Base-by-base conservation (phyloP, 2,797 vertebrate genomes). In the Natrix natrix region DNA sequence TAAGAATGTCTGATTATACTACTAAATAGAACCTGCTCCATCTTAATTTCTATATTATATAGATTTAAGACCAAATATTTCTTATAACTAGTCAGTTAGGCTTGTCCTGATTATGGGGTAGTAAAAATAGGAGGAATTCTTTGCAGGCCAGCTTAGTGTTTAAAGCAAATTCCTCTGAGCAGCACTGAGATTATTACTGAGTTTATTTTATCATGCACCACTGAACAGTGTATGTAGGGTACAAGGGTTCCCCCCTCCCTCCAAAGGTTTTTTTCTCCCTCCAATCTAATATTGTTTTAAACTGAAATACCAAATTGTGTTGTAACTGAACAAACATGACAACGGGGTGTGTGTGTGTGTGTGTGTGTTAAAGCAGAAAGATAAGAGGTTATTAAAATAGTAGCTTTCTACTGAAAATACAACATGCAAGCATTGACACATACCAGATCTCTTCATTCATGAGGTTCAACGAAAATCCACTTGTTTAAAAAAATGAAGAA, bases 351-450 rank as follows among this genome's bases (percentile, higher is more conserved):
- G n/a, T n/a, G n/a, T n/a, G n/a, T n/a, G n/a, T n/a, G n/a, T n/a
- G n/a, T n/a, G n/a, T n/a, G 32, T 37, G 32, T 43, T 90, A 96
- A 97, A 94, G 93, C 95, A 95, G 95, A 93, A 96, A 96, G 94
- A 96, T 94, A 92, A 96, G 95, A 2, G 96, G 94, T 96, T 94
- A 90, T 63, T 96, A 89, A 93, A 96, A 97, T 97, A 95, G 96
- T 93, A 96, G 92, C 92, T 95, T 96, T 95, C 96, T 97, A 96
- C 94, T 95, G 96, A 97, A 69, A 96, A 95, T 94, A 96, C 92
- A 96, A 97, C 96, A 96, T 96, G 96, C 96, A 96, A 96, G 95
- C 92, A 97, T 97, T 95, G 96, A 97, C 97, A 96, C 96, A 97
- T 94, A 97, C 66, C 56, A 90, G 91, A 60, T 90, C 86, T 97